Evolutionary conservation across 2,113 vertebrate species (phyloP), one percentile per base, ranked within the genome.

Genomic region (Xenotilapia leptura): DNA sequence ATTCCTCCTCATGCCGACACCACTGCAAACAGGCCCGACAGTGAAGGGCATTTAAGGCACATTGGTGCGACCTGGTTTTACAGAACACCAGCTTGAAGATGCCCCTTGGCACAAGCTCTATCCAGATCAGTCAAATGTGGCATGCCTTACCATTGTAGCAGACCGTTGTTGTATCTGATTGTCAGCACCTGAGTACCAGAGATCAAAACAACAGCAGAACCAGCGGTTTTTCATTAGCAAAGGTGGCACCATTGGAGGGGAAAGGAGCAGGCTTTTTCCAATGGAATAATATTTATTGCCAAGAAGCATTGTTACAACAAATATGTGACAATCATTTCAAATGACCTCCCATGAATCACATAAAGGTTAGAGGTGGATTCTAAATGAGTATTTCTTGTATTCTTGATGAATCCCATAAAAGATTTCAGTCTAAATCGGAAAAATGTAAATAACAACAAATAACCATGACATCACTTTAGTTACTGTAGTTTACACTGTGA

Each of bases 1-100:
- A 0, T 36, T 2, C 58, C 31, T 4, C 28, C 28, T 62, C 31
- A 6, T 3, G 58, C 58, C 2, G 4, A 62, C 58, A 33, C 9
- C 31, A 36, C 58, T 62, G 58, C 15, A 62, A 1, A 62, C 58
- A 62, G 58, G 58, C 58, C 58, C 0, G 15, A 62, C 58, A 11
- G 58, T 62, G 15, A 62, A 62, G 58, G 28, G 9, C 58, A 3
- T 33, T 36, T 19, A 19, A 0, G 58, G 58, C 58, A 62, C 17
- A 62, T 62, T 62, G 58, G 15, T 10, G 58, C 58, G 0, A 62
- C 58, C 1, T 60, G 58, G 58, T 62, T 62, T 62, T 1, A 62
- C 5, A 62, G 28, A 33, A 0, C 58, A 62, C 58, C 58, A 62
- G 58, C 58, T 33, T 62, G 31, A 62, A 62, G 6, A 36, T 33